A percentile compares a stretch with the other conserved stretches of the same genome.
These are phyloP conservation scores for Zonotrichia albicollis DNA, from an alignment of 2,797 vertebrate genomes.

Conservation along the genomic window DNA sequence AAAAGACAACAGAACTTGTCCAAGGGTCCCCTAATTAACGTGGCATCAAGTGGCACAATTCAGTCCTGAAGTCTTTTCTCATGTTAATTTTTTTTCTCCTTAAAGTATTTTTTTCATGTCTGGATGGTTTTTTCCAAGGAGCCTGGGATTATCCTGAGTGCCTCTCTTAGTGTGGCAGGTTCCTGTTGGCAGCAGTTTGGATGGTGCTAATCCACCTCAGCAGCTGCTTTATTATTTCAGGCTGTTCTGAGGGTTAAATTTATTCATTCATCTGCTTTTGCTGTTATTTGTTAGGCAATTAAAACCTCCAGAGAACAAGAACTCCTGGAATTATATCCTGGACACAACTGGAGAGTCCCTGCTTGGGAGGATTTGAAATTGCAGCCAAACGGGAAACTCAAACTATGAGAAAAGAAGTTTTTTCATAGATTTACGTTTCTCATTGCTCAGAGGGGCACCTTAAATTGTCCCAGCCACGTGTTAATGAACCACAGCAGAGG, in stretches of 20 bases:
- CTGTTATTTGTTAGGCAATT: not conserved
- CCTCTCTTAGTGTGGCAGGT: not conserved
- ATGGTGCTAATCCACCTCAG: not conserved
- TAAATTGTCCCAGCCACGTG: too few relatives aligned
- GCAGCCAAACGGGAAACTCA: not conserved
- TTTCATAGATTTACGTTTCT: too few relatives aligned
- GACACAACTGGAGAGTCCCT: not conserved
- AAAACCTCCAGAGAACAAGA: not conserved
- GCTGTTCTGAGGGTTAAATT: not conserved
- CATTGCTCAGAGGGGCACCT: too few relatives aligned
- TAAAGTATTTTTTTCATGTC: conserved; percentile 57
- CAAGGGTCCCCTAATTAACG: conserved; percentile 76
- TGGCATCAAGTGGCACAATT: conserved; percentile 72
- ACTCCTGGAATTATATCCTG: not conserved
- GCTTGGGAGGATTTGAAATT: not conserved
- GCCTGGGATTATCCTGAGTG: not conserved
- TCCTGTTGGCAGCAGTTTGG: not conserved
- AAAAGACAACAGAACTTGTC: conserved; percentile 68
- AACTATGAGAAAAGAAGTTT: not conserved
- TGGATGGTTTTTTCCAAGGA: conserved; percentile 34
- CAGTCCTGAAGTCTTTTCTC: conserved; percentile 64
- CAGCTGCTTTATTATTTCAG: not conserved
- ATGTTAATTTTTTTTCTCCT: conserved; percentile 58
- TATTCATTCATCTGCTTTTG: not conserved
- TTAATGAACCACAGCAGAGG: too few relatives aligned